These are phyloP conservation scores for Conger conger DNA, from an alignment of 2,113 vertebrate genomes.

Conservation along the genomic window DNA sequence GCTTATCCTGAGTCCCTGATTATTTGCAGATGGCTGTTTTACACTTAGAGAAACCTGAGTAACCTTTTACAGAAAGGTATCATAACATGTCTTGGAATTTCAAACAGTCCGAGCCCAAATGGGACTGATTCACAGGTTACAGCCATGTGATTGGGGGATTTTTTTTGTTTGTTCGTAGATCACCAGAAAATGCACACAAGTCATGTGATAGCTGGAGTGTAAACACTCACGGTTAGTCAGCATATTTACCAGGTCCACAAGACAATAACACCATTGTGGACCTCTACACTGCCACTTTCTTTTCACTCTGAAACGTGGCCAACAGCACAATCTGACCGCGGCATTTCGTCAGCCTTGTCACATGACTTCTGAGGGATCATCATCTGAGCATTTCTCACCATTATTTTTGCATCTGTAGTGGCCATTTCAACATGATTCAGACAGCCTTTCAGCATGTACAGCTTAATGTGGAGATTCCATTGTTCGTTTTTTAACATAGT, in stretches of 20 bases:
- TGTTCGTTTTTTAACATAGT: not conserved
- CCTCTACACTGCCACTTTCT: slow-evolving; percentile 19
- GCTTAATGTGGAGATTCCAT: not conserved
- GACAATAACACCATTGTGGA: slow-evolving; percentile 26
- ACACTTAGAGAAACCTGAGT: not conserved
- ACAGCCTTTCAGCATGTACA: not conserved
- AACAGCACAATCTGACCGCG: slow-evolving; percentile 23
- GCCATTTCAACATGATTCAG: not conserved
- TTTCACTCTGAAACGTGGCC: slow-evolving; percentile 11
- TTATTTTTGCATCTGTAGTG: not conserved
- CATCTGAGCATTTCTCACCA: not conserved
- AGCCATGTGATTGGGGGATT: slow-evolving; percentile 54
- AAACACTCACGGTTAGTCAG: slow-evolving; percentile 30
- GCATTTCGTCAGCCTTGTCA: slow-evolving; percentile 23
- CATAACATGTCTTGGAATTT: slow-evolving; percentile 13
- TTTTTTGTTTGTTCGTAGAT: slow-evolving; percentile 32
- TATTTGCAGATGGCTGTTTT: not conserved
- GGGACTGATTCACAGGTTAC: slow-evolving; percentile 15
- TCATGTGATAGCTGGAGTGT: slow-evolving; percentile 41
- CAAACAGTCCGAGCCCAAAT: slow-evolving; percentile 35
- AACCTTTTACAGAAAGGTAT: slow-evolving; percentile 6
- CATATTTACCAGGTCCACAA: slow-evolving; percentile 26
- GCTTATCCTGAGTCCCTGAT: not conserved
- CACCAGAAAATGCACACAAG: slow-evolving; percentile 7
- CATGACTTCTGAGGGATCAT: not conserved